Conservation (phyloP, 2,113 vertebrate genomes). For the Baryphthengus martii region DNA sequence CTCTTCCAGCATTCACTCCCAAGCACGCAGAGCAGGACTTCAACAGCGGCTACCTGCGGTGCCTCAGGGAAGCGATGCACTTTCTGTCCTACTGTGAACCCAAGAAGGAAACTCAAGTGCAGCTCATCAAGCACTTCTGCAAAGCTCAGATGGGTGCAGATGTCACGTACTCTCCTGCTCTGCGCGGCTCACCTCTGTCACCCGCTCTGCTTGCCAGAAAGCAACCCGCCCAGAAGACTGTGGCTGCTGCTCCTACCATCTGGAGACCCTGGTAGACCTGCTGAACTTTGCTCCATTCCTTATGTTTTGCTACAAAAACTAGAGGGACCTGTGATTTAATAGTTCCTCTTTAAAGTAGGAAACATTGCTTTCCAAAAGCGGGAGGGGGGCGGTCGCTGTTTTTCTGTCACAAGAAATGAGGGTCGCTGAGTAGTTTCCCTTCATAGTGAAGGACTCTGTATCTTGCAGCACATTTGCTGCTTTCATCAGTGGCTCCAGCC, state of each 20-base stretch:
- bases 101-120: slow-evolving; percentile 57
- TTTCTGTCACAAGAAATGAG: slow-evolving; percentile 52
- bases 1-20: not conserved
- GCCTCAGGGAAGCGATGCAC: slow-evolving; percentile 78
- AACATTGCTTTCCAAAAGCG: slow-evolving; percentile 54
- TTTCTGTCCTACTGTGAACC: slow-evolving; percentile 73
- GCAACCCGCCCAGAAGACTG: slow-evolving; percentile 30
- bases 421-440: slow-evolving; percentile 37
- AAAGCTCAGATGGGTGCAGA: slow-evolving; percentile 53
- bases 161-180: not conserved
- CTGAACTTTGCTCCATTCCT: not conserved
- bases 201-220: slow-evolving; percentile 35
- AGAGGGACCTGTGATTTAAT: slow-evolving; percentile 5
- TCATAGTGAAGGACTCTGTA: slow-evolving; percentile 60
- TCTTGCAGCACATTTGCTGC: slow-evolving; percentile 48
- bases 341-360: slow-evolving; percentile 63
- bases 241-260: slow-evolving; percentile 29
- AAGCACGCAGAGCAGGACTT: slow-evolving; percentile 65
- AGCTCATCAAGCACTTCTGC: slow-evolving; percentile 66
- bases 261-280: slow-evolving; percentile 87
- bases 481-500: not conserved
- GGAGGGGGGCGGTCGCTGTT: not conserved
- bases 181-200: not conserved
- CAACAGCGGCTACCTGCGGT: slow-evolving; percentile 76
- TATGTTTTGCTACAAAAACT: not conserved